These are phyloP conservation scores for Metopia argyrocephala DNA, from an alignment of 2,888 invertebrate genomes.

Conservation along the genomic window DNA sequence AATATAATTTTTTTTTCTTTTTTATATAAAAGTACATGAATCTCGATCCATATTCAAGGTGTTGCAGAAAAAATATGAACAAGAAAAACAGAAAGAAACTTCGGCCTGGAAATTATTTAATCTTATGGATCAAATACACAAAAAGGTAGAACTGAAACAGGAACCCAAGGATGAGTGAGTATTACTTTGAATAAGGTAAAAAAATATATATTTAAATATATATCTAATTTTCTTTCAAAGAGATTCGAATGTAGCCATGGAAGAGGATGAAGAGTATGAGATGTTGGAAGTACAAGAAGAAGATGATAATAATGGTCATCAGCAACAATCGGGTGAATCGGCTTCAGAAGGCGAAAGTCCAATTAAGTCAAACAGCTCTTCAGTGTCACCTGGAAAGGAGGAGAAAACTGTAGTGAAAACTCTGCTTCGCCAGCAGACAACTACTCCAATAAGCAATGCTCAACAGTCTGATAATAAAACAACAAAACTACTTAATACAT, in stretches of 20 bases:
- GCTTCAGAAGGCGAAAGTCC: conserved; percentile 74
- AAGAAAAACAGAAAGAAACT: conserved; percentile 73
- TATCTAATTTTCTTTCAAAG: conserved; percentile 62
- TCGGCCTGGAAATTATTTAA: conserved; percentile 76
- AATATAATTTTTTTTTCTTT: conserved; percentile 10
- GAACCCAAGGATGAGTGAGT: conserved; percentile 73
- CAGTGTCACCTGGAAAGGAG: conserved; percentile 73
- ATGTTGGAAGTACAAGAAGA: conserved; percentile 77
- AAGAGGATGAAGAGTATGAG: conserved; percentile 76
- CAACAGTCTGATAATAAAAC: conserved; percentile 34
- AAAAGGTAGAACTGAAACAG: conserved; percentile 65
- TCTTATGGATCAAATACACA: conserved; percentile 75
- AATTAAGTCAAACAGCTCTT: conserved; percentile 68
- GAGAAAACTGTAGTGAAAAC: conserved; percentile 65
- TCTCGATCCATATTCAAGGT: conserved; percentile 77
- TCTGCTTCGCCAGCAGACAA: conserved; percentile 19
- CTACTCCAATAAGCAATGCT: conserved; percentile 5
- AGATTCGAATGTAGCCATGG: conserved; percentile 68
- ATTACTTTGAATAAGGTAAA: neutral
- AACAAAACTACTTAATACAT: conserved; percentile 51
- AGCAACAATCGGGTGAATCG: conserved; percentile 66
- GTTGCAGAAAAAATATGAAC: conserved; percentile 76
- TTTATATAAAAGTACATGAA: conserved; percentile 71
- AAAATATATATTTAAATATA: neutral
- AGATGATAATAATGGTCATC: conserved; percentile 70